Percentiles rank a stretch among this genome's conserved stretches.
phyloP scores from a whole-genome alignment of 2,113 vertebrate genomes.

The Eulemur macaco region DNA sequence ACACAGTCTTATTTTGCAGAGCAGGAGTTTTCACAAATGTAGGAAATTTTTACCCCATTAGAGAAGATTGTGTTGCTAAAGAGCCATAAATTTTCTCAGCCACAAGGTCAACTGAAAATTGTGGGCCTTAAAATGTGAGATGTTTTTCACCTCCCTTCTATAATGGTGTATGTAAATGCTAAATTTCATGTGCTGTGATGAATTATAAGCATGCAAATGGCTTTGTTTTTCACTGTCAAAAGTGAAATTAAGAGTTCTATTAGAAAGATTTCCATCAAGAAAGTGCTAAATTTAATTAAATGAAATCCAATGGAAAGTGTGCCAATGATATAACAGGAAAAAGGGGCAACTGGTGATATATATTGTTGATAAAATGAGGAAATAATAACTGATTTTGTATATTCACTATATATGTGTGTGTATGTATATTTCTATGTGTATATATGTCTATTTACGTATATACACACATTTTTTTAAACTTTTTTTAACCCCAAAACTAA shows the following conservation, averaged over 20 bases:
- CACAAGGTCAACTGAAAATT: neutral
- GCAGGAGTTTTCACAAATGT: neutral
- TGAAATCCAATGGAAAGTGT: neutral
- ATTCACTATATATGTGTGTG: neutral
- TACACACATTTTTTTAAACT: neutral
- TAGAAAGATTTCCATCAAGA: neutral
- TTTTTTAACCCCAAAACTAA: neutral
- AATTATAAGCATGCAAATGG: neutral
- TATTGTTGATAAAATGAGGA: neutral
- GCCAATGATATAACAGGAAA: neutral
- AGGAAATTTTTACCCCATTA: accelerated
- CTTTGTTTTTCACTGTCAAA: neutral
- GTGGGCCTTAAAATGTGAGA: neutral
- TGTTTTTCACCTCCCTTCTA: neutral
- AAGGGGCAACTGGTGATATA: neutral
- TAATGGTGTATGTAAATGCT: neutral
- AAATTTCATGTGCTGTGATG: neutral
- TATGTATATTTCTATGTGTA: accelerated
- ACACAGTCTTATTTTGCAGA: neutral
- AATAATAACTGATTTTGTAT: neutral
- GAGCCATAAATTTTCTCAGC: neutral
- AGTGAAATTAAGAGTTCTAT: neutral
- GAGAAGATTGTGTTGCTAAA: neutral
- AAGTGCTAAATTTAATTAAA: neutral
- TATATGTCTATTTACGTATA: neutral